Conservation (phyloP, 2,888 invertebrate species). For the Thereva nobilitata region DNA sequence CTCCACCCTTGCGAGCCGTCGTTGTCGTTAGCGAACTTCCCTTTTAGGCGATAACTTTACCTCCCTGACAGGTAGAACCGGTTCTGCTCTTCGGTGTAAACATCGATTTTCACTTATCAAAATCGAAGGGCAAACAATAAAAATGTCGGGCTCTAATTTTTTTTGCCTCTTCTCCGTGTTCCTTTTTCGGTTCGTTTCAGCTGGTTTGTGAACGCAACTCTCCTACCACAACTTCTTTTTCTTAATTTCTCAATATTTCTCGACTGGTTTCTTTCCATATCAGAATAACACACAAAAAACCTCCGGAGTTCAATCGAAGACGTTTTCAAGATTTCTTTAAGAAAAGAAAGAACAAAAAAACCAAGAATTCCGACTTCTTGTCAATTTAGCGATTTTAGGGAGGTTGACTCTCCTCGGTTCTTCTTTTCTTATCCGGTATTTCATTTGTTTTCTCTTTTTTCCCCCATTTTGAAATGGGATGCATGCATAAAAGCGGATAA, state of each 20-base stretch:
- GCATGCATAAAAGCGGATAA: background rate
- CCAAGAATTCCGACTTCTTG: conserved; percentile 6
- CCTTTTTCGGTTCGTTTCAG: background rate
- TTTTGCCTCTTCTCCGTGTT: background rate
- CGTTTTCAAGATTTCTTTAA: background rate
- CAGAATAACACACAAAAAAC: conserved; percentile 8
- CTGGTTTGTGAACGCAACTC: background rate
- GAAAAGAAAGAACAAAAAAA: background rate
- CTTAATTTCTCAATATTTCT: conserved; percentile 4
- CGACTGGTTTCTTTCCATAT: background rate
- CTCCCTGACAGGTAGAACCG: conserved; percentile 12
- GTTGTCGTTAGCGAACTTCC: conserved; percentile 11
- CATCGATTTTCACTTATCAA: conserved; percentile 37
- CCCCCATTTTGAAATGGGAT: background rate
- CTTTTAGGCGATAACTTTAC: background rate
- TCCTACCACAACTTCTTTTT: background rate
- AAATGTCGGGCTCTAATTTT: conserved; percentile 28
- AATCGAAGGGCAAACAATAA: conserved; percentile 35
- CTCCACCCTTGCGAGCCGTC: conserved; percentile 27
- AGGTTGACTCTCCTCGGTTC: background rate
- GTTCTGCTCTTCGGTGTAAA: conserved; percentile 14
- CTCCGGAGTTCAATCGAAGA: background rate
- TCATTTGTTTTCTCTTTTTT: conserved; percentile 22
- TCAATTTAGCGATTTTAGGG: background rate
- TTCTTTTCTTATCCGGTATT: background rate